phyloP scores from a whole-genome alignment of 2,113 vertebrate genomes.

The Leuciscus idus region DNA sequence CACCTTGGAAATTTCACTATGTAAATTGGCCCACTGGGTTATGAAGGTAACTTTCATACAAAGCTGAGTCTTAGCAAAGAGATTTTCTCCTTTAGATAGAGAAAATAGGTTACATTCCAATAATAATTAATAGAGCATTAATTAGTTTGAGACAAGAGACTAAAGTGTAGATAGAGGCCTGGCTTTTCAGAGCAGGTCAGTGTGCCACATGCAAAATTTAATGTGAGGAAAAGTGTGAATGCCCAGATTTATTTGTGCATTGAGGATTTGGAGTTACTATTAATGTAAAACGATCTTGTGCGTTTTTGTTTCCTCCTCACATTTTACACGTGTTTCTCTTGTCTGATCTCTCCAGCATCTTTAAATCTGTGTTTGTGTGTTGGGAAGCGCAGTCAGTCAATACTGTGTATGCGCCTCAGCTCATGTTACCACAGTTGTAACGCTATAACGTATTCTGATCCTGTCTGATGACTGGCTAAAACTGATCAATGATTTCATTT shows the following conservation, averaged over 20 bases:
- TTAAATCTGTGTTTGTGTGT: background rate
- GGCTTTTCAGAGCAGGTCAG: constrained; percentile 66
- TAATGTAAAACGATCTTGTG: background rate
- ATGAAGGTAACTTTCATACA: constrained; percentile 41
- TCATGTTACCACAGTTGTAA: constrained; percentile 3
- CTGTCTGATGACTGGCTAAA: background rate
- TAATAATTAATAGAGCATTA: constrained; percentile 76
- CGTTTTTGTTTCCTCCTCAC: background rate
- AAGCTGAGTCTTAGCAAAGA: constrained; percentile 45
- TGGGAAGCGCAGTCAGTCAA: background rate
- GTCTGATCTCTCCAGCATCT: background rate
- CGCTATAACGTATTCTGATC: background rate
- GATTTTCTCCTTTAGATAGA: constrained; percentile 71
- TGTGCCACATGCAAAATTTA: constrained; percentile 69
- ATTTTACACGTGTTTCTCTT: background rate
- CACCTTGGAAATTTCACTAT: background rate
- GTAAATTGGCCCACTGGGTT: constrained; percentile 26
- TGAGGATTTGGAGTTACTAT: constrained; percentile 31
- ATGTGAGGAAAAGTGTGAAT: background rate
- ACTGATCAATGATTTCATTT: constrained; percentile 30
- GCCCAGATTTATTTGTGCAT: constrained; percentile 17
- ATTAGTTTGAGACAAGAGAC: constrained; percentile 69
- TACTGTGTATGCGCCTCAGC: background rate
- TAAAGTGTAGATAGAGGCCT: constrained; percentile 57
- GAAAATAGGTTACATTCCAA: constrained; percentile 77